Conservation (phyloP, 2,113 vertebrate genomes). For the Phalacrocorax pelagicus region DNA sequence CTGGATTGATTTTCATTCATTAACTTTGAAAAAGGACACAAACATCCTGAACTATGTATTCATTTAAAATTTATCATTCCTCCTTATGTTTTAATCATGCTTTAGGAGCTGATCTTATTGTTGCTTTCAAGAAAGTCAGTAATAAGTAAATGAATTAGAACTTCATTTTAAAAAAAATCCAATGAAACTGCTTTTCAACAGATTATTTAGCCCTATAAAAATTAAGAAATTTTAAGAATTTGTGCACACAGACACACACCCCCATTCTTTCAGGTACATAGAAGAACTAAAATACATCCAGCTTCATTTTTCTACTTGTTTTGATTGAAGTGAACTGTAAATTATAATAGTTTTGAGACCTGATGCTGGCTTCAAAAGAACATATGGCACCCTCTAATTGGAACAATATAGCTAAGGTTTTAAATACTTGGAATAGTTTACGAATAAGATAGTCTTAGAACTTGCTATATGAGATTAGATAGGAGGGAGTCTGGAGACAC, state of each 20-base stretch:
- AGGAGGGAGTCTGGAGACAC: too few relatives aligned
- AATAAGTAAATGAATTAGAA: not conserved
- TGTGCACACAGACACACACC: not conserved
- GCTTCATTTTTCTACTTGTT: not conserved
- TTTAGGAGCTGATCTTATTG: not conserved
- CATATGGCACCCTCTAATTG: too few relatives aligned
- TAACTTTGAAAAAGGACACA: constrained; percentile 6
- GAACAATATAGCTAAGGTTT: too few relatives aligned
- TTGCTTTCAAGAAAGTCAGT: not conserved
- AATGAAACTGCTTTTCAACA: not conserved
- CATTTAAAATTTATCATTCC: not conserved
- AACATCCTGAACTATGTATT: not conserved
- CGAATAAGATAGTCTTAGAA: too few relatives aligned
- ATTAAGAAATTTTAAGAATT: not conserved
- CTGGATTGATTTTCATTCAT: constrained; percentile 27
- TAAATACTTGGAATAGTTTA: too few relatives aligned
- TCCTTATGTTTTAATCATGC: not conserved
- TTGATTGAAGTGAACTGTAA: not conserved
- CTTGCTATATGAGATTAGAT: too few relatives aligned
- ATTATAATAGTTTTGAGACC: not conserved
- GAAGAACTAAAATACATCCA: not conserved
- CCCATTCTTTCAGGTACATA: not conserved
- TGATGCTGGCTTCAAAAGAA: too few relatives aligned
- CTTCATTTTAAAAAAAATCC: not conserved
- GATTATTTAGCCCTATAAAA: not conserved